Conservation (phyloP, 2,888 invertebrate genomes). For the Acanthosoma haemorrhoidale region DNA sequence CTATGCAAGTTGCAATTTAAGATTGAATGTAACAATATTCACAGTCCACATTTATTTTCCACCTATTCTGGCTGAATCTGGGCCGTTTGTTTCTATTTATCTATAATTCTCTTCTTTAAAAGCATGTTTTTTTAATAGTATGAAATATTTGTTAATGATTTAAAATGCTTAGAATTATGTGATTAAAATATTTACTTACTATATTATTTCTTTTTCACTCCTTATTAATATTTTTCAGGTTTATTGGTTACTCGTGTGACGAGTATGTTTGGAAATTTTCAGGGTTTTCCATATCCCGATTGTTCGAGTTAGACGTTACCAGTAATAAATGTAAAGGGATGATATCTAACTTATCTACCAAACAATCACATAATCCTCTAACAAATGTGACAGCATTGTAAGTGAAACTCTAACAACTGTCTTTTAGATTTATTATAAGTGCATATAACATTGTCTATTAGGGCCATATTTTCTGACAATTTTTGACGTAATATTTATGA, state of each 20-base stretch:
- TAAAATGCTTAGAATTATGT: neutral
- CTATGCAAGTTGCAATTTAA: too few species aligned
- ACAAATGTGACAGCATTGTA: neutral
- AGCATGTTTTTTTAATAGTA: neutral
- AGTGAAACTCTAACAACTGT: neutral
- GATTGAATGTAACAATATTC: too few species aligned
- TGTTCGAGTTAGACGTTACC: neutral
- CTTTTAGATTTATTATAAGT: neutral
- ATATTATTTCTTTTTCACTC: neutral
- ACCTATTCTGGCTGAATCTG: too few species aligned
- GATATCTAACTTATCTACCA: neutral
- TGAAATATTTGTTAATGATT: neutral
- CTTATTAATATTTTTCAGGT: neutral
- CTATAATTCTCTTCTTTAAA: too few species aligned
- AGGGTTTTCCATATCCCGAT: neutral
- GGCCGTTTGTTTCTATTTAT: too few species aligned
- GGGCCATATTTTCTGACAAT: too few species aligned
- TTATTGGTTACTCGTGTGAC: neutral
- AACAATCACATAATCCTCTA: neutral
- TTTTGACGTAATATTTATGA: too few species aligned
- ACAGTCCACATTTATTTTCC: too few species aligned
- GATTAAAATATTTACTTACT: too few species aligned
- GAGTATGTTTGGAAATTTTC: neutral
- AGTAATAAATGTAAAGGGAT: neutral
- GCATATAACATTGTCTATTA: too few species aligned